Evolutionary conservation across 2,113 vertebrate genomes (phyloP), one percentile per base, ranked within the genome.

Genomic region (Tragelaphus scriptus): DNA sequence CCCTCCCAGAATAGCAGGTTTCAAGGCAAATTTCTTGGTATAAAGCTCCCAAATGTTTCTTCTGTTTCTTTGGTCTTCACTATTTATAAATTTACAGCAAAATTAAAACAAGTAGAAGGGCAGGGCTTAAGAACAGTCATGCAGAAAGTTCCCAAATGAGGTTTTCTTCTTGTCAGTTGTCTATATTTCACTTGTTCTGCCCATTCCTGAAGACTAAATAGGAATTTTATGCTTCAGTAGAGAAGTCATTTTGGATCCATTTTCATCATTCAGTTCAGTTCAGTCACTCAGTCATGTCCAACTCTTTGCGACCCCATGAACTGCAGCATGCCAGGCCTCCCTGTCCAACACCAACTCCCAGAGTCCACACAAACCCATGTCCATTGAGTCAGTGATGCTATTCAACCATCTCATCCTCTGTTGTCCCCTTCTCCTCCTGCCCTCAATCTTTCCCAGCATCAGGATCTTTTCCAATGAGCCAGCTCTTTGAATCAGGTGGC

Each of bases 261-360:
- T 21, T 71, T 71, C 65, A 71, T 71, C 65, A 23, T 71, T 36
- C n/a, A 71, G n/a, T 36, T 71, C 65, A 71, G 65, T 71, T 71
- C n/a, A 71, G n/a, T 71, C 1, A 0, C 65, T 71, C 19, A 71
- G 9, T 71, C 9, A 0, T 71, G n/a, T 71, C 17, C 1, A 8
- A 36, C 17, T 71, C 65, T 36, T 36, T 36, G 65, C 2, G 2
- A 71, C 19, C 17, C n/a, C 65, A 36, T 21, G 65, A 71, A 36
- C n/a, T 0, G 1, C 4, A 71, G 65, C n/a, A 71, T 0, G 21
- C 65, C 9, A 71, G n/a, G n/a, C n/a, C 65, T 71, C 65, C 65
- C 65, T 36, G n/a, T 71, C n/a, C 65, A 36, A 23, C 17, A 71
- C n/a, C 65, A 71, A 71, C n/a, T 36, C 0, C 2, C 1, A 0